These are phyloP conservation scores for Brachycybe producta DNA, from an alignment of 2,888 invertebrate species.

Conservation along the genomic window DNA sequence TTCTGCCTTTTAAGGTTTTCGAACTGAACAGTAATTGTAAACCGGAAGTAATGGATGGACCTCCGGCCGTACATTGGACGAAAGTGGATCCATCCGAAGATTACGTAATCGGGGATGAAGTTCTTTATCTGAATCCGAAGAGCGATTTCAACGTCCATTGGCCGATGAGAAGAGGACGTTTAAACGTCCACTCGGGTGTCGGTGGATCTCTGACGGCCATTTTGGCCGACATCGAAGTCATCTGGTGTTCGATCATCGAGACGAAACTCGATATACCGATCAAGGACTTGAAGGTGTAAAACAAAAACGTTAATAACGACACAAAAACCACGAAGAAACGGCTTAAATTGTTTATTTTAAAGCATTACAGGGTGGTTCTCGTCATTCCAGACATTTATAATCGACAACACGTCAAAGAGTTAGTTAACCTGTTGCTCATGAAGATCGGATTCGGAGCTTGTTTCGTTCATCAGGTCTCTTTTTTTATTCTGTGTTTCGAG, in stretches of 20 bases:
- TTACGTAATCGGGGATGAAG: constrained; percentile 59
- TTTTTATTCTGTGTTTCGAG: not conserved
- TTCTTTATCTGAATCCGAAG: constrained; percentile 51
- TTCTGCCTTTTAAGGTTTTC: no score
- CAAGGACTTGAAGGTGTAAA: constrained; percentile 38
- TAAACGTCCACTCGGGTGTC: constrained; percentile 67
- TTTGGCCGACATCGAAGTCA: constrained; percentile 68
- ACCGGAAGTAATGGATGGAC: constrained; percentile 47
- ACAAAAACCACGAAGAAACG: not conserved
- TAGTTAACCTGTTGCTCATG: constrained; percentile 62
- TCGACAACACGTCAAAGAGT: constrained; percentile 66
- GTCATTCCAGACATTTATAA: constrained; percentile 83
- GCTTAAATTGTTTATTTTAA: constrained; percentile 33
- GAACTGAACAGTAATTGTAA: constrained; percentile 68
- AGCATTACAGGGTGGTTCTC: constrained; percentile 71
- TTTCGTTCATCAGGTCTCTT: constrained; percentile 58
- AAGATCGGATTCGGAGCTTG: constrained; percentile 76
- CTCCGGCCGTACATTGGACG: constrained; percentile 31
- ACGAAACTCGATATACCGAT: constrained; percentile 60
- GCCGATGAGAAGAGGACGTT: constrained; percentile 73
- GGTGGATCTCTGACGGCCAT: constrained; percentile 77
- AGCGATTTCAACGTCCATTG: constrained; percentile 75
- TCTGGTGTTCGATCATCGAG: constrained; percentile 72
- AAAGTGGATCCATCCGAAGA: constrained; percentile 32
- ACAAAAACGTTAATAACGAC: not conserved